Evolutionary conservation across 2,113 vertebrate genomes (phyloP).

Genomic region (Leptobrachium ailaonicum): DNA sequence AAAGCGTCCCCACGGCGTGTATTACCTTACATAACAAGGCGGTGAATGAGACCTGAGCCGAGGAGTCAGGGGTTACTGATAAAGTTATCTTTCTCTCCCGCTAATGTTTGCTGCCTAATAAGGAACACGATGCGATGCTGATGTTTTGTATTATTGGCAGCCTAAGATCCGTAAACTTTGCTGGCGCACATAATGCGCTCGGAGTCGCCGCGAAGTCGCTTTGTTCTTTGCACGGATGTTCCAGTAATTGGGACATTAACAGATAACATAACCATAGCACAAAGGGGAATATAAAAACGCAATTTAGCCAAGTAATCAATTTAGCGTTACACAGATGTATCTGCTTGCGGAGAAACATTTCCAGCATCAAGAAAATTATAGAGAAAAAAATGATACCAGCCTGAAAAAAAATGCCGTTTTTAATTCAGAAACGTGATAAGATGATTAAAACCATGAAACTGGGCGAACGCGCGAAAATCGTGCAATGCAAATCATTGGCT

Average conservation of each 20-base stretch:
- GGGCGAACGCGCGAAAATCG: no score
- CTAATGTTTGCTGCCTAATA: conserved; percentile 11
- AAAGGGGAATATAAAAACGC: neutral
- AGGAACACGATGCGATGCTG: neutral
- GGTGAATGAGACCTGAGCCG: neutral
- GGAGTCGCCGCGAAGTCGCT: conserved; percentile 7
- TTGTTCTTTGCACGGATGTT: conserved; percentile 32
- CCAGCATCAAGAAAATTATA: no score
- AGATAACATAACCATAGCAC: conserved; percentile 15
- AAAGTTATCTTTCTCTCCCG: neutral
- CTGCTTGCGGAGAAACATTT: no score
- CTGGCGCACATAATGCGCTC: conserved; percentile 17
- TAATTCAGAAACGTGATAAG: no score
- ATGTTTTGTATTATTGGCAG: neutral
- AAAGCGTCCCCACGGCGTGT: neutral
- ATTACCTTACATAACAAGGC: neutral
- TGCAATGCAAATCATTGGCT: no score
- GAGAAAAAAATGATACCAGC: no score
- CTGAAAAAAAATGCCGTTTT: neutral
- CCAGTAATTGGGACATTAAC: conserved; percentile 36
- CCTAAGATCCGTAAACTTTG: conserved; percentile 12
- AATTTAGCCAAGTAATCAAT: conserved; percentile 16
- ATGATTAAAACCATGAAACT: no score
- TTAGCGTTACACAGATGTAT: neutral
- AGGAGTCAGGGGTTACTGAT: neutral